These are phyloP conservation scores for Barypeithes pellucidus DNA, from an alignment of 2,888 invertebrate species.

Conservation along the genomic window DNA sequence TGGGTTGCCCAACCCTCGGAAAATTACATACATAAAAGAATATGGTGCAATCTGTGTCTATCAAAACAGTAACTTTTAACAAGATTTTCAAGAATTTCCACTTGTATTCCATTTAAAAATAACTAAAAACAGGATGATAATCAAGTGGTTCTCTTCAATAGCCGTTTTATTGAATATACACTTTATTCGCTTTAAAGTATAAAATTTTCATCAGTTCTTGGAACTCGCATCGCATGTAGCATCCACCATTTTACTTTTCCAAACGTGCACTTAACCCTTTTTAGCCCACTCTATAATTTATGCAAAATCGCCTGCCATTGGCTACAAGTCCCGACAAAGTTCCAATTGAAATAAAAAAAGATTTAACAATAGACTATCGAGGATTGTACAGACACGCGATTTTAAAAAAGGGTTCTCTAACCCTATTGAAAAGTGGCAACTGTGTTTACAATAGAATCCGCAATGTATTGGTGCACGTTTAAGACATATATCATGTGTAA, in stretches of 20 bases:
- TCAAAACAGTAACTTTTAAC: too few species aligned
- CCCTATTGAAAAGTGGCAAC: constrained; percentile 38
- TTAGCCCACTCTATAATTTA: constrained; percentile 47
- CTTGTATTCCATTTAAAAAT: too few species aligned
- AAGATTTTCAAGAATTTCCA: too few species aligned
- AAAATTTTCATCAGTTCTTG: constrained; percentile 5
- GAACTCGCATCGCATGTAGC: constrained; percentile 14
- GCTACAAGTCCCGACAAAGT: constrained; percentile 24
- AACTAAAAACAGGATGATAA: too few species aligned
- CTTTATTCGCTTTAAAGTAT: neutral
- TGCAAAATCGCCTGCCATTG: constrained; percentile 50
- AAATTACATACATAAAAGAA: too few species aligned
- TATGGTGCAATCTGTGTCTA: too few species aligned
- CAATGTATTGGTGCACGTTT: constrained; percentile 41
- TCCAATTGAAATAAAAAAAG: constrained; percentile 45
- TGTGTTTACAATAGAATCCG: constrained; percentile 49
- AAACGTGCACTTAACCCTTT: constrained; percentile 45
- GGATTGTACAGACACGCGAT: constrained; percentile 47
- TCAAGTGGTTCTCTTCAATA: too few species aligned
- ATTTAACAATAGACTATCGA: constrained; percentile 44
- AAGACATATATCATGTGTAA: constrained; percentile 51
- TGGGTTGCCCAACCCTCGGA: too few species aligned
- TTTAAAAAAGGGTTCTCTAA: constrained; percentile 39
- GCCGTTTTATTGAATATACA: too few species aligned
- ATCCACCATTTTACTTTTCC: constrained; percentile 42